Base-by-base conservation (phyloP, 2,888 invertebrate genomes). In the Caenorhabditis wallacei region DNA sequence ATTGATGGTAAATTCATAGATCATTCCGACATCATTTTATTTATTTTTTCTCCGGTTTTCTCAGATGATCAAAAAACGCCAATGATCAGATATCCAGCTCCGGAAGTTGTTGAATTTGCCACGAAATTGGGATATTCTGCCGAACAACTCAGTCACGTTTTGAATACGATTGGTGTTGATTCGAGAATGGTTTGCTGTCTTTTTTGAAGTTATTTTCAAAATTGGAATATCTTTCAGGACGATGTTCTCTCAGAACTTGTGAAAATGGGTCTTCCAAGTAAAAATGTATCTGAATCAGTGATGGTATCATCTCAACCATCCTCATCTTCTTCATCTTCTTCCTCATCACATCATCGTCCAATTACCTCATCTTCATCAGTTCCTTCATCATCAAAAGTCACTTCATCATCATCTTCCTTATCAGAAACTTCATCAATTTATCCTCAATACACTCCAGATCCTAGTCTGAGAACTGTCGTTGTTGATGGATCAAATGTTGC, bases 401-500 rank as follows among this genome's bases (percentile, higher is more conserved):
- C 46, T 2, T 57, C 57, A 11, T 48, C 76, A 35, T 16, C 48
- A 7, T 22, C 66, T 2, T 37, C 35, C 16, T 43, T 43, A 24
- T 13, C 22, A n/a, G 24, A 10, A 11, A 24, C 53, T 5, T 53
- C 53, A n/a, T 24, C 43, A 43, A 40, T 43, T 1, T 61, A 61
- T 37, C 66, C 66, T 51, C 61, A 66, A 35, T 66, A 48, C 13
- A 68, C 35, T 2, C 51, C 74, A 16, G 56, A 74, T 37, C 40
- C 43, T 10, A 66, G 8, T 30, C 78, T 93, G 16, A 93, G 96
- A 79, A 95, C 95, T 75, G 95, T 97, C 84, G 96, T 97, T 85
- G 95, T 97, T 83, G 97, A 97, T 92, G 97, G 97, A 89, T 96
- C 96, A 92, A 97, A 97, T 92, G 96, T 97, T 22, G 97, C 97